A percentile compares a stretch with the other conserved stretches of the same genome.
Conservation (phyloP, 2,113 vertebrate genomes). For the Chrysochloris asiatica region DNA sequence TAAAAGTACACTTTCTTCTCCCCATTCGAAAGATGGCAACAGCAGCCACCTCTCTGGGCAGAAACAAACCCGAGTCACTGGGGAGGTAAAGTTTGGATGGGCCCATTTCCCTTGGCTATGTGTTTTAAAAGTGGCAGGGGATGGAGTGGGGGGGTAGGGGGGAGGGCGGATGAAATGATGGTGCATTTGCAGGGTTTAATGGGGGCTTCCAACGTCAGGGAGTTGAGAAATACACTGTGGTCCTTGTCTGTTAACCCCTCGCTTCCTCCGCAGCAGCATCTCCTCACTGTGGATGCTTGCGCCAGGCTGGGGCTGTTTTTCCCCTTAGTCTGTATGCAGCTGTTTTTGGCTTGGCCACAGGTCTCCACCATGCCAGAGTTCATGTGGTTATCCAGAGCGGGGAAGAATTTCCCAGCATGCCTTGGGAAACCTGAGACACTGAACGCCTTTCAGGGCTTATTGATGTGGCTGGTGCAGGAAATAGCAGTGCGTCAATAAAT, state of each 20-base stretch:
- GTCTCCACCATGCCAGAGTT: conserved; percentile 63
- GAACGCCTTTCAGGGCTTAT: conserved; percentile 64
- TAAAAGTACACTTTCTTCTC: conserved; percentile 52
- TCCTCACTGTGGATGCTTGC: neutral
- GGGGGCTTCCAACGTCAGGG: conserved; percentile 4
- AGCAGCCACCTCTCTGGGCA: conserved; percentile 18
- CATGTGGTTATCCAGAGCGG: conserved; percentile 74
- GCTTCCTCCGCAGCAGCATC: neutral
- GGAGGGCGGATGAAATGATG: neutral
- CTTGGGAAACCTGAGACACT: conserved; percentile 74
- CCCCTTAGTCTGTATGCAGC: conserved; percentile 65
- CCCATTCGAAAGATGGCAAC: neutral
- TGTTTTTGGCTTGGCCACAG: conserved; percentile 73
- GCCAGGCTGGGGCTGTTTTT: neutral
- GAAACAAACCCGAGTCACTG: conserved; percentile 30
- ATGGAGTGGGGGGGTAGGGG: too few species aligned
- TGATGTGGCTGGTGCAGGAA: conserved; percentile 80
- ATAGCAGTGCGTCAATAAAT: conserved; percentile 77
- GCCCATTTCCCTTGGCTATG: conserved; percentile 32
- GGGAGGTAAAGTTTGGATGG: conserved; percentile 28
- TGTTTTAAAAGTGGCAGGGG: too few species aligned
- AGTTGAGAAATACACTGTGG: conserved; percentile 41
- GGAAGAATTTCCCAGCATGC: conserved; percentile 78
- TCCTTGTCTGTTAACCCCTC: neutral
- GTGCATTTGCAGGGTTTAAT: neutral